Base-by-base conservation (phyloP, 1,140 invertebrate genomes). In the Rhopalosiphum padi region DNA sequence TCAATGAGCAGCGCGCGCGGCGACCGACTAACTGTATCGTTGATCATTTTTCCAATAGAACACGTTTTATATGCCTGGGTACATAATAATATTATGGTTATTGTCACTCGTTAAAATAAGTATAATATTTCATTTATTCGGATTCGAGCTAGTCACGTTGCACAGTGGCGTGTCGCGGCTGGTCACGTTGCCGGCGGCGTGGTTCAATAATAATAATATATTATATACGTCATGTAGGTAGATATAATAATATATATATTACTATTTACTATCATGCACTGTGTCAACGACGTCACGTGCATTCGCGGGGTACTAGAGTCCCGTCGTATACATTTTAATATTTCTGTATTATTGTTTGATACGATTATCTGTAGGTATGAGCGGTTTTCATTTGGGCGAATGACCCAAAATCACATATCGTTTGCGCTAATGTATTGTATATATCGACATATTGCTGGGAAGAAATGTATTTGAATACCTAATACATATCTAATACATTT, bases 131-230 rank as follows among this genome's bases (percentile, higher is more conserved):
- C 43, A n/a, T 87, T 48, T 46, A 46, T 87, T 30, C 35, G 48
- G 21, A 51, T 89, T 89, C 51, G 60, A 77, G 60, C 21, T 6
- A 46, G 90, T 91, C 90, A 91, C 90, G 90, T 91, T 91, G 90
- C 90, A 41, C 30, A n/a, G 68, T 53, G 68, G 90, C 35, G 82
- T 77, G 60, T 77, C 8, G 43, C 51, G 68, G 77, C 46, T 51
- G 82, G 90, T 91, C 90, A 91, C 90, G 90, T 91, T 91, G 68
- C 7, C n/a, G 43, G 77, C 68, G 90, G 77, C n/a, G 77, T 91
- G 90, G 90, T 37, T 21, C 7, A 43, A 23, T 37, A 68, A 68
- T n/a, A 68, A n/a, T 68, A 68, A 18, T 68, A 60, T 60, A 30
- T 9, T 30, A 60, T 30, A 60, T 68, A 68, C 15, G 48, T 51